Conservation (phyloP, 2,888 invertebrate genomes). For the Rapana venosa region DNA sequence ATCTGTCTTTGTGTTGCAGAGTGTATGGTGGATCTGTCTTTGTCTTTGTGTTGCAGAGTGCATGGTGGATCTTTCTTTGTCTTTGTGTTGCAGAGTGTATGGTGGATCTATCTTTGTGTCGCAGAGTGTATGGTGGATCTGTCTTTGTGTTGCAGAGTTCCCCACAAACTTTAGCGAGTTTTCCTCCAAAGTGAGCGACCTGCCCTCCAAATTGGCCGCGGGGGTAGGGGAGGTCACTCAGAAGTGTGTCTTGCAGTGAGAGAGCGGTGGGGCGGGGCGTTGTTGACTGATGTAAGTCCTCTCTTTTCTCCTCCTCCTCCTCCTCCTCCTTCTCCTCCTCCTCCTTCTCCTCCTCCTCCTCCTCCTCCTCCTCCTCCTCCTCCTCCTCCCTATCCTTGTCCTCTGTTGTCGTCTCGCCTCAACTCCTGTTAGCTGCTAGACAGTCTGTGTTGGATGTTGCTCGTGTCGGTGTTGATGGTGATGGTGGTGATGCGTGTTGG, state of each 20-base stretch:
- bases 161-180: slow-evolving; percentile 73
- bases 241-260: slow-evolving; percentile 76
- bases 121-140: neutral
- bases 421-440: neutral
- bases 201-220: slow-evolving; percentile 74
- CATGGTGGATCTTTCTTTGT: too few species aligned
- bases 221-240: slow-evolving; percentile 75
- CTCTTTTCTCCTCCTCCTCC: neutral
- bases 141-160: slow-evolving; percentile 62
- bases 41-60: too few species aligned
- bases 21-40: too few species aligned
- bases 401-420: neutral
- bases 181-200: slow-evolving; percentile 75
- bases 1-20: too few species aligned
- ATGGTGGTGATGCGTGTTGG: too few species aligned
- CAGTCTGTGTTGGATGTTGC: neutral
- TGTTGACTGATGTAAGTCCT: slow-evolving; percentile 10
- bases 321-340: slow-evolving; percentile 35
- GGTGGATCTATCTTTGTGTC: too few species aligned
- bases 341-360: neutral
- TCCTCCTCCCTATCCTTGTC: neutral
- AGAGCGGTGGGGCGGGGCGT: slow-evolving; percentile 3
- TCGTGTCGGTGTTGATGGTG: too few species aligned
- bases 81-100: too few species aligned
- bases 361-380: neutral